A percentile compares a stretch with the other conserved stretches of the same genome.
phyloP scores from a whole-genome alignment of 2,888 invertebrate genomes.

The Fissipunctia ypsillon region DNA sequence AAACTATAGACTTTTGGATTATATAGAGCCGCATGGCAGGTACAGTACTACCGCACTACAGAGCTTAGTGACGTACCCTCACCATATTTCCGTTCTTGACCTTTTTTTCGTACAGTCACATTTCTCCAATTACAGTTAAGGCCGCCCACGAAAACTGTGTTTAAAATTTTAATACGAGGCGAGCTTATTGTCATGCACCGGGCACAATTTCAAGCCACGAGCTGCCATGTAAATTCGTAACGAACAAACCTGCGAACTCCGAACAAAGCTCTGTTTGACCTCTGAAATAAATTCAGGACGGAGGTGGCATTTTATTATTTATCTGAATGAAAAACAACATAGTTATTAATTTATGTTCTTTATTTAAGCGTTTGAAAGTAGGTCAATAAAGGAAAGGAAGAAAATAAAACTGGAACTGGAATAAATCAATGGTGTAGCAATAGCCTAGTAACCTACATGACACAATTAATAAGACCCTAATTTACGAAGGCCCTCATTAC shows the following conservation, averaged over 20 bases:
- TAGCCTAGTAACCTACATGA: constrained; percentile 17
- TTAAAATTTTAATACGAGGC: constrained; percentile 38
- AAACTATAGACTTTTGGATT: background rate
- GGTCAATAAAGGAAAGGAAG: background rate
- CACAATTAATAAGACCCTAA: constrained; percentile 40
- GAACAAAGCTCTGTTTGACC: constrained; percentile 27
- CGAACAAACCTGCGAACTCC: constrained; percentile 16
- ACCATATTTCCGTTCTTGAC: background rate
- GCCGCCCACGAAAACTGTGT: constrained; percentile 7
- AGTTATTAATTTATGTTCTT: background rate
- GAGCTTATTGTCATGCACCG: constrained; percentile 47
- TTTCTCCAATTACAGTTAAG: constrained; percentile 21
- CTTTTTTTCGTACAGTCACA: constrained; percentile 8
- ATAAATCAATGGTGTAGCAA: constrained; percentile 13
- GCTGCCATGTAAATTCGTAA: constrained; percentile 35
- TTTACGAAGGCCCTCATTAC: constrained; percentile 54
- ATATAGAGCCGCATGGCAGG: background rate
- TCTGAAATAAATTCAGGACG: constrained; percentile 24
- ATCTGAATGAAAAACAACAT: background rate
- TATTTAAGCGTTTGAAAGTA: background rate
- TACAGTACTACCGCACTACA: background rate
- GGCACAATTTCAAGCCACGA: constrained; percentile 18
- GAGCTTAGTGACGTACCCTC: background rate
- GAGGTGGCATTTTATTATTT: background rate
- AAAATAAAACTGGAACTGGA: no score